A percentile compares a stretch with the other conserved stretches of the same genome.
Evolutionary conservation across 1,140 invertebrate species (phyloP).

Genomic region (Trichonephila clavata): DNA sequence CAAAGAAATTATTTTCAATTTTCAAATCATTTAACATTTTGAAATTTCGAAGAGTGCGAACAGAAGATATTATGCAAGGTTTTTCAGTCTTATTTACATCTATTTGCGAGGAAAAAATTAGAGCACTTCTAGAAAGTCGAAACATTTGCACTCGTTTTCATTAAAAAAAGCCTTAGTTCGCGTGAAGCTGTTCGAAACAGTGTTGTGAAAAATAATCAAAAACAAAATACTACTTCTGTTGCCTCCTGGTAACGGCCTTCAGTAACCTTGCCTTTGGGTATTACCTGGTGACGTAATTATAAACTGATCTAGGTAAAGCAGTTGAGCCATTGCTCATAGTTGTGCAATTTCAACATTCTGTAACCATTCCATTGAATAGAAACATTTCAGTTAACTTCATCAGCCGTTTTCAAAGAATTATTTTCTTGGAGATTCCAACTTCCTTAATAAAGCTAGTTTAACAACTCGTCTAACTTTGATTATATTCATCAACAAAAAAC

Average conservation of each 20-base stretch:
- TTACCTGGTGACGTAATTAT: neutral
- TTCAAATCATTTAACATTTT: too few species aligned
- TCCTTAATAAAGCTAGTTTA: neutral
- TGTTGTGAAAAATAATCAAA: neutral
- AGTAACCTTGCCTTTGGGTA: neutral
- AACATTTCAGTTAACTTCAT: neutral
- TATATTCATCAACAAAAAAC: too few species aligned
- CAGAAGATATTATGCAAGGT: too few species aligned
- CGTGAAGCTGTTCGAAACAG: too few species aligned
- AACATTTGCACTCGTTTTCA: too few species aligned
- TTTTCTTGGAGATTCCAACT: neutral
- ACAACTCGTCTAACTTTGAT: neutral
- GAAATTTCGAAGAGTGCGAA: too few species aligned
- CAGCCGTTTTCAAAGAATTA: neutral
- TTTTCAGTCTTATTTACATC: too few species aligned
- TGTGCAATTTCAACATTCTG: neutral
- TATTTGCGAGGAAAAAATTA: too few species aligned
- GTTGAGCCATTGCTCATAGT: neutral
- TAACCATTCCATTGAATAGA: neutral
- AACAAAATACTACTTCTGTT: neutral
- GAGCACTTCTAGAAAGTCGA: too few species aligned
- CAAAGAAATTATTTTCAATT: too few species aligned
- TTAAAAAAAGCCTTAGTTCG: too few species aligned
- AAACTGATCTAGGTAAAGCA: neutral
- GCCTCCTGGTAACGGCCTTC: neutral